Evolutionary conservation across 1,140 invertebrate genomes (phyloP).

Genomic region (Yoshiicerus persimilis): DNA sequence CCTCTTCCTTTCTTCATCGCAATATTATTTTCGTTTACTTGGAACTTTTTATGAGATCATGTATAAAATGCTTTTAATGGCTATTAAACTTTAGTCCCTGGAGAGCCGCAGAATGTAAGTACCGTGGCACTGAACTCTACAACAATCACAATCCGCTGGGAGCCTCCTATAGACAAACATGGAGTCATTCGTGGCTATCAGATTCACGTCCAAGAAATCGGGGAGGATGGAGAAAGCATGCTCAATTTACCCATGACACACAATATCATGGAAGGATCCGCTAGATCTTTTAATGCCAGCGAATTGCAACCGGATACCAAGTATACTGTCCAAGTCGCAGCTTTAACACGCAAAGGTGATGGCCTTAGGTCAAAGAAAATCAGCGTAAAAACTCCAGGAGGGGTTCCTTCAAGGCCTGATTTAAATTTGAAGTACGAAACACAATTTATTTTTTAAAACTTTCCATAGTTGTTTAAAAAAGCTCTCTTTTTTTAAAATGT

Average conservation of each 20-base stretch:
- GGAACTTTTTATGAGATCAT: neutral
- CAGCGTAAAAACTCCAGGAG: constrained; percentile 84
- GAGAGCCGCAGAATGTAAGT: constrained; percentile 88
- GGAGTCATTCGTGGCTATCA: constrained; percentile 97
- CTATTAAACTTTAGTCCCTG: constrained; percentile 74
- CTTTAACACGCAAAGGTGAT: constrained; percentile 86
- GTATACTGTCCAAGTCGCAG: constrained; percentile 91
- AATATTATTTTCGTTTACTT: neutral
- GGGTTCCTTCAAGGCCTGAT: constrained; percentile 84
- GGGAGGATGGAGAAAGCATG: constrained; percentile 77
- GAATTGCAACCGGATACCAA: constrained; percentile 88
- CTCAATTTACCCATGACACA: constrained; percentile 80
- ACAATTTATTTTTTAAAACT: neutral
- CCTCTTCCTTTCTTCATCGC: neutral
- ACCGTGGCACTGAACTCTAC: constrained; percentile 87
- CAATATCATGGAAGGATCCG: constrained; percentile 76
- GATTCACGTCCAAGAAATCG: constrained; percentile 89
- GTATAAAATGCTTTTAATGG: constrained; percentile 4
- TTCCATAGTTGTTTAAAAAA: too few relatives aligned
- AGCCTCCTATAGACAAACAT: constrained; percentile 87
- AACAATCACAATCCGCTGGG: constrained; percentile 87
- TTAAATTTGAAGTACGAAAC: constrained; percentile 75
- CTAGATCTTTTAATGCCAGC: constrained; percentile 78
- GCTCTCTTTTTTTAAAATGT: neutral
- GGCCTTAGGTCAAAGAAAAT: constrained; percentile 81